These are phyloP conservation scores for Leucania comma DNA, from an alignment of 2,888 invertebrate genomes.

Conservation along the genomic window DNA sequence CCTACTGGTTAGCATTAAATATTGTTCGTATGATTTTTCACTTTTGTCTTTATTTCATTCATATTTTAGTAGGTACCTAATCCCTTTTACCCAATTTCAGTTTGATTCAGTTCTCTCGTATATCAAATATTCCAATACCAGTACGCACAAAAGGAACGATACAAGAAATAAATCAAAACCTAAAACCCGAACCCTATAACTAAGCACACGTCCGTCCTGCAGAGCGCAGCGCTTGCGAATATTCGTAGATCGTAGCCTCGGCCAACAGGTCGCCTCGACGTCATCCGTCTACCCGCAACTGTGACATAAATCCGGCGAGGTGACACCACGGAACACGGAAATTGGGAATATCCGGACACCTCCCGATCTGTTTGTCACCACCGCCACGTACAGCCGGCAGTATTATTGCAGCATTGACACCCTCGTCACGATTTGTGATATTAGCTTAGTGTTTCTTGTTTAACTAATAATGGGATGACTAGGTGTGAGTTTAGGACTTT, in stretches of 20 bases:
- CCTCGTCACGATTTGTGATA: slow-evolving; percentile 70
- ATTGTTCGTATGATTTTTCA: background rate
- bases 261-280: slow-evolving; percentile 69
- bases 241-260: slow-evolving; percentile 45
- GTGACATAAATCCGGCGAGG: slow-evolving; percentile 74
- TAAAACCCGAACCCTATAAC: slow-evolving; percentile 24
- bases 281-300: slow-evolving; percentile 67
- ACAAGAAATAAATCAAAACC: slow-evolving; percentile 29
- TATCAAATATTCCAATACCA: slow-evolving; percentile 12
- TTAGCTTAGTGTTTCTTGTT: slow-evolving; percentile 66
- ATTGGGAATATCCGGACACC: slow-evolving; percentile 82
- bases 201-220: slow-evolving; percentile 32
- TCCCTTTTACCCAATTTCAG: background rate
- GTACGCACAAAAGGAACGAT: slow-evolving; percentile 3
- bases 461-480: slow-evolving; percentile 57
- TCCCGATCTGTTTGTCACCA: slow-evolving; percentile 77
- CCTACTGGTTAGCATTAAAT: background rate
- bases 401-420: slow-evolving; percentile 72
- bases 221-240: slow-evolving; percentile 54
- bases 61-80: background rate
- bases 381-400: slow-evolving; percentile 68
- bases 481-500: slow-evolving; percentile 23
- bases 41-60: background rate
- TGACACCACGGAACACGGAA: slow-evolving; percentile 75
- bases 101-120: slow-evolving; percentile 4